phyloP scores from a whole-genome alignment of 2,113 vertebrate species.

The Pipa parva region DNA sequence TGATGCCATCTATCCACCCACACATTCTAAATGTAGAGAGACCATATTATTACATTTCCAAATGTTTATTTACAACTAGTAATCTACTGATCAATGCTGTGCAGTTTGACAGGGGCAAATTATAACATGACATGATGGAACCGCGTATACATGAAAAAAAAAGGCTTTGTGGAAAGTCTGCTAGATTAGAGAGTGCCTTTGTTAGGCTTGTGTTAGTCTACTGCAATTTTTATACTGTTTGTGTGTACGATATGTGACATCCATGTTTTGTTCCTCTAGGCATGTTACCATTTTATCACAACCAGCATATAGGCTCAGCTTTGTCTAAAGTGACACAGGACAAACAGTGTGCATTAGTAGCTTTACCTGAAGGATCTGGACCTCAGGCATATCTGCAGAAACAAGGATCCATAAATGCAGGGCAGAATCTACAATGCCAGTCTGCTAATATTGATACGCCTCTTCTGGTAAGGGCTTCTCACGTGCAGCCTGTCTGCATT shows the following conservation, averaged over 20 bases:
- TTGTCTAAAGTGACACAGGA: constrained; percentile 59
- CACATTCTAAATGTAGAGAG: too few relatives aligned
- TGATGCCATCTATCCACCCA: too few relatives aligned
- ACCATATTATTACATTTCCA: too few relatives aligned
- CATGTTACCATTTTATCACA: constrained; percentile 73
- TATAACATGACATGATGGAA: too few relatives aligned
- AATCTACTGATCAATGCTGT: too few relatives aligned
- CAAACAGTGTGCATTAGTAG: constrained; percentile 57
- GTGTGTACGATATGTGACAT: background rate
- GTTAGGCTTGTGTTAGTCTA: too few relatives aligned
- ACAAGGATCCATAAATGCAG: constrained; percentile 53
- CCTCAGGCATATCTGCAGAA: constrained; percentile 65
- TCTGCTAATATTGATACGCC: constrained; percentile 52
- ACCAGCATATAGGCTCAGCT: constrained; percentile 54
- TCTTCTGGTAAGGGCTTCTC: background rate
- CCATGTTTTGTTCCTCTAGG: constrained; percentile 43
- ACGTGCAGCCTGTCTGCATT: background rate
- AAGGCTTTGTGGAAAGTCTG: too few relatives aligned
- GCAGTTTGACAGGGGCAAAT: too few relatives aligned
- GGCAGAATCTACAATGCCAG: constrained; percentile 53
- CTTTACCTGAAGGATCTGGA: constrained; percentile 55
- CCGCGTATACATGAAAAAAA: too few relatives aligned
- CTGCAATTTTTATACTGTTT: background rate
- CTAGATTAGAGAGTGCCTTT: too few relatives aligned
- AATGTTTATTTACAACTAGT: too few relatives aligned